Base-by-base conservation (phyloP, 1,140 invertebrate genomes). In the Wasmannia auropunctata region DNA sequence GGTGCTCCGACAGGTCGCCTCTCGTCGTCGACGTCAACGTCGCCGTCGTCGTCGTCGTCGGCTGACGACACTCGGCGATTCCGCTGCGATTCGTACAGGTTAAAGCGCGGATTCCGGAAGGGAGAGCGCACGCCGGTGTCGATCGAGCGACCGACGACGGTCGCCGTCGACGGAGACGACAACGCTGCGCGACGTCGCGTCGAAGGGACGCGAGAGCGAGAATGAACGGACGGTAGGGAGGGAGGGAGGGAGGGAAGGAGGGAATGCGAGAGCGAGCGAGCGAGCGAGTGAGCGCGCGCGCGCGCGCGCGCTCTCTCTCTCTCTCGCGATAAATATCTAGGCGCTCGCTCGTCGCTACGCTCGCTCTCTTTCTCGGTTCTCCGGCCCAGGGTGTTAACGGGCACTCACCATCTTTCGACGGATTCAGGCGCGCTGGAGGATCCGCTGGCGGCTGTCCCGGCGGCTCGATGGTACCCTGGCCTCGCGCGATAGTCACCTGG, bases 361-460 rank as follows among this genome's bases (percentile, higher is more conserved):
- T 56, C 34, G 63, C 31, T 65, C 28, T 65, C 60, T 51, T 43
- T 80, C 76, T 51, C 76, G n/a, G 19, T 43, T 80, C 76, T 51
- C 76, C 28, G 19, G 19, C 10, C 31, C 63, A 83, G 65, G 65
- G 79, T 83, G 67, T 72, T 72, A 83, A 83, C 51, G 46, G 77
- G 51, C n/a, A 87, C 93, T 94, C 88, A 94, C 93, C 93, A 94
- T 94, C 92, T 94, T 83, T 94, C 90, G 91, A 80, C 85, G 91
- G 89, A 87, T 90, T 91, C 76, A 89, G 90, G 86, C 90, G 91
- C 88, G 88, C 89, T 85, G 87, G 75, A 80, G 88, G 89, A 87
- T 91, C 90, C 90, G 85, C 86, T 87, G 87, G 89, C 84, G 69
- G 69, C 86, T 75, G 89, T 90, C 75, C 76, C 63, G 76, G 74